Percentiles rank a stretch among this genome's conserved stretches.
Conservation (phyloP, 2,113 vertebrate species). For the Vombatus ursinus region DNA sequence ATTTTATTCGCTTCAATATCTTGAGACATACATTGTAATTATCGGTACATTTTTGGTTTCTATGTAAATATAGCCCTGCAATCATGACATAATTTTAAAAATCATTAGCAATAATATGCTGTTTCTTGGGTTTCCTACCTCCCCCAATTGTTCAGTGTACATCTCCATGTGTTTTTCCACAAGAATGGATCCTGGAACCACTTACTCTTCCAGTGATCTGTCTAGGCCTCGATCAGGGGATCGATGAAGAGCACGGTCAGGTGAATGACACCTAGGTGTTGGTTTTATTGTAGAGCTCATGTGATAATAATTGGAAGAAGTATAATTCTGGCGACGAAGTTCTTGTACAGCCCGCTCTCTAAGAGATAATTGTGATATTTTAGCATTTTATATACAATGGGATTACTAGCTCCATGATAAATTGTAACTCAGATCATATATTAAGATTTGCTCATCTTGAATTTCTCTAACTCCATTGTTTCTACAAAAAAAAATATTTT, state of each 20-base stretch:
- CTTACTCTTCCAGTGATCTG: slow-evolving; percentile 75
- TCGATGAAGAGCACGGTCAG: slow-evolving; percentile 68
- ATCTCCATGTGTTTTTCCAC: slow-evolving; percentile 26
- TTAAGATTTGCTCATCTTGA: slow-evolving; percentile 41
- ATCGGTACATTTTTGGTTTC: slow-evolving; percentile 32
- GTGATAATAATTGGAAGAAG: slow-evolving; percentile 69
- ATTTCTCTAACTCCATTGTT: slow-evolving; percentile 29
- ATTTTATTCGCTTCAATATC: slow-evolving; percentile 23
- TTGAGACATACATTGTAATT: slow-evolving; percentile 7
- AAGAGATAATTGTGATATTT: slow-evolving; percentile 55
- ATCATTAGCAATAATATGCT: slow-evolving; percentile 4
- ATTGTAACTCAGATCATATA: neutral
- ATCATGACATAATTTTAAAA: slow-evolving; percentile 19
- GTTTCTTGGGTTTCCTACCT: slow-evolving; percentile 1
- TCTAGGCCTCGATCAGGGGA: slow-evolving; percentile 75
- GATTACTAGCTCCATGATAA: slow-evolving; percentile 15
- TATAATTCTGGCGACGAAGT: slow-evolving; percentile 76
- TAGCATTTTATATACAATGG: slow-evolving; percentile 29
- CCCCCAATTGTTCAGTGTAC: slow-evolving; percentile 30
- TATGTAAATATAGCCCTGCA: neutral
- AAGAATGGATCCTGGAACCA: slow-evolving; percentile 47
- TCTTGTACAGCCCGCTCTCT: slow-evolving; percentile 83
- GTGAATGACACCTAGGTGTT: slow-evolving; percentile 76
- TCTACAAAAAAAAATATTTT: slow-evolving; percentile 47
- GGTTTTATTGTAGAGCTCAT: slow-evolving; percentile 78